Conservation (phyloP, 1,140 invertebrate genomes). For the Cyclina sinensis region DNA sequence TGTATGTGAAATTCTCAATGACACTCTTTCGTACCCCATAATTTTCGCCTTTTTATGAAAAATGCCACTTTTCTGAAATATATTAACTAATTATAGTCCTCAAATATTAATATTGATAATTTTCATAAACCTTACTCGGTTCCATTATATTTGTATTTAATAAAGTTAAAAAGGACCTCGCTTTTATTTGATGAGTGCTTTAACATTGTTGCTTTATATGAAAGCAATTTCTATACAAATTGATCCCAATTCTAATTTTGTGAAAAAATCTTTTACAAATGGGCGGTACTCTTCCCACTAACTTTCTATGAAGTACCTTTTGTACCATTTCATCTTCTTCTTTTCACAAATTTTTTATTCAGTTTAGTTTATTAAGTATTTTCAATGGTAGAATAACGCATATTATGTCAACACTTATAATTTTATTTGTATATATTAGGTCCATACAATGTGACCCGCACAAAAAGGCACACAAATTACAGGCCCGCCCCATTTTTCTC, state of each 20-base stretch:
- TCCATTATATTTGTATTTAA: conserved; percentile 58
- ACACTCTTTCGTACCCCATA: conserved; percentile 17
- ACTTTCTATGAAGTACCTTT: neutral
- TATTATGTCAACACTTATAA: conserved; percentile 17
- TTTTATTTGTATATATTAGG: conserved; percentile 5
- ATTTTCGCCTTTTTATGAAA: conserved; percentile 24
- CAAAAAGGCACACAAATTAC: too few relatives aligned
- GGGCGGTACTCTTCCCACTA: neutral
- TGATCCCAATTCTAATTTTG: conserved; percentile 31
- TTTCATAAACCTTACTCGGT: conserved; percentile 8
- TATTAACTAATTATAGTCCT: conserved; percentile 19
- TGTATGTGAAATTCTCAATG: conserved; percentile 2
- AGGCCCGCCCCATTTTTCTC: too few relatives aligned
- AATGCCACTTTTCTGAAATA: conserved; percentile 35
- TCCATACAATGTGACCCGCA: neutral
- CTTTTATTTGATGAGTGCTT: conserved; percentile 46
- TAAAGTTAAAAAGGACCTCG: conserved; percentile 52
- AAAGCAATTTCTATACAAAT: conserved; percentile 10
- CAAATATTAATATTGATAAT: conserved; percentile 56
- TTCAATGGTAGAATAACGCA: neutral
- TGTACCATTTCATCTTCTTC: conserved; percentile 36
- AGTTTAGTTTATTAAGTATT: conserved; percentile 27
- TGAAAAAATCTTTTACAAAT: conserved; percentile 15
- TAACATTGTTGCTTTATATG: conserved; percentile 42
- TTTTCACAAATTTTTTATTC: conserved; percentile 21